Base-by-base conservation (phyloP, 2,888 invertebrate genomes). In the Ennomos fuscantarius region DNA sequence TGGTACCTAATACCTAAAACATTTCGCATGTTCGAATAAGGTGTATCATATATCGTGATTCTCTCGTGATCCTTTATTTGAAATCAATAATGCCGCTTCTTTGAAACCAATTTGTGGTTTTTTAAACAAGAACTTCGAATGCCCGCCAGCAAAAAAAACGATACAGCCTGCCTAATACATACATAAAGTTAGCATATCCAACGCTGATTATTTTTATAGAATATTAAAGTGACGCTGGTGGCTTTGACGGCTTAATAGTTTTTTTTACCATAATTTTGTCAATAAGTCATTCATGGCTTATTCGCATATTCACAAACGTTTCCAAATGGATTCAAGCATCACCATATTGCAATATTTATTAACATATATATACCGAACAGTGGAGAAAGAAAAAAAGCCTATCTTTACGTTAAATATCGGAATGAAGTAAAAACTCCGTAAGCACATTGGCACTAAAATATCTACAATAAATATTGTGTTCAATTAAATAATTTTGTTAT, bases 401-500 rank as follows among this genome's bases (percentile, higher is more conserved):
- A n/a, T n/a, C n/a, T n/a, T n/a, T n/a, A n/a, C n/a, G n/a, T n/a
- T n/a, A n/a, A n/a, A n/a, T n/a, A n/a, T n/a, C n/a, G n/a, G n/a
- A n/a, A n/a, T n/a, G n/a, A n/a, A n/a, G n/a, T n/a, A n/a, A n/a
- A n/a, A n/a, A n/a, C n/a, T n/a, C n/a, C n/a, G n/a, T n/a, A n/a
- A n/a, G n/a, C n/a, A n/a, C n/a, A n/a, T n/a, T n/a, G n/a, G n/a
- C n/a, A n/a, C n/a, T n/a, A n/a, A n/a, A n/a, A n/a, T n/a, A n/a
- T n/a, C n/a, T n/a, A n/a, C n/a, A n/a, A n/a, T n/a, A 59, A 70
- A 69, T 73, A 70, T 3, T 65, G 54, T 72, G 72, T 70, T 71
- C 71, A 72, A 71, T 76, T 74, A 74, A 77, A 74, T 77, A 69
- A 73, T 72, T 68, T 69, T 74, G 69, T 73, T 72, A 73, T 73